Evolutionary conservation across 1,140 invertebrate genomes (phyloP), one percentile per base, ranked within the genome.

Genomic region (Eupeodes corollae): DNA sequence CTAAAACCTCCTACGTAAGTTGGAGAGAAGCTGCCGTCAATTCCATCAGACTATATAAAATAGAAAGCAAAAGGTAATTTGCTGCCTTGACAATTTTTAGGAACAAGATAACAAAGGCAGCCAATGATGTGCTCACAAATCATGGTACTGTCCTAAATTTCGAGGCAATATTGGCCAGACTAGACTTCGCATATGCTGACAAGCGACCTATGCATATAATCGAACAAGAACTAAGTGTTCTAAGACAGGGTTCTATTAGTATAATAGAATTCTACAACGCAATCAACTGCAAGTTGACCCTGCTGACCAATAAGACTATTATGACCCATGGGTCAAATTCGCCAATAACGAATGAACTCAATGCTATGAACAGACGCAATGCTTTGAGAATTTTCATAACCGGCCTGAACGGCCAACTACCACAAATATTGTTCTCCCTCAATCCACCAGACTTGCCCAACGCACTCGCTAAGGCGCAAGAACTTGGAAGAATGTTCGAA

Each of bases 141-240:
- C 19, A 42, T 19, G 19, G 19, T 9, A 42, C 40, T 19, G 40
- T 42, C 21, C 19, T 42, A 8, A 42, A 42, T 42, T 21, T 42
- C 15, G 40, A 42, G 3, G 40, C 40, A 16, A 42, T 42, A 13
- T 16, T 42, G 12, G 40, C 40, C 21, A n/a, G 40, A 5, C 40
- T 42, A 6, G 40, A 42, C 13, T 42, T 42, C 15, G 19, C 40
- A 19, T 34, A 48, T 38, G 40, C 37, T 42, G 47, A 48, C 46
- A 51, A 18, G 38, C 2, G 50, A 35, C 38, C 37, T 15, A 50
- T 45, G 30, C 38, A 50, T 14, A 30, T 35, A 14, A 30, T 50
- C 41, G 48, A 50, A 19, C 43, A 50, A 32, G 43, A 50, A 37
- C 34, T 48, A 14, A 32, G 21, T 33, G 41, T 37, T 10, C 38